A percentile compares a stretch with the other conserved stretches of the same genome.
These are phyloP conservation scores for Drosophila chauvacae DNA, from an alignment of 1,140 invertebrate genomes.

Conservation along the genomic window DNA sequence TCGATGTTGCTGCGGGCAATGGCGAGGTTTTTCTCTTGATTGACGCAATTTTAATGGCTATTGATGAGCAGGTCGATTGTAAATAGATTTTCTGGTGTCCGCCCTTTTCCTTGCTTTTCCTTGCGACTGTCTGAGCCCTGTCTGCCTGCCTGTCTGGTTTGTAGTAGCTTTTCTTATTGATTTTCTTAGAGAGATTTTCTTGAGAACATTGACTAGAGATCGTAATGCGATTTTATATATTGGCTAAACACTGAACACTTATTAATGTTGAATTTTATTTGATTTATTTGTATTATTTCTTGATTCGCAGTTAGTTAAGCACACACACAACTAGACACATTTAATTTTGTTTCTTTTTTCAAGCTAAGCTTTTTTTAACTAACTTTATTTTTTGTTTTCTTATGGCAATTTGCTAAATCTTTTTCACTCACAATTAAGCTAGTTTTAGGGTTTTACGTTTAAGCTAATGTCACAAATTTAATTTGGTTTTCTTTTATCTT, in stretches of 20 bases:
- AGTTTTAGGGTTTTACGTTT: conserved; percentile 19
- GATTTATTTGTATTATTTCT: conserved; percentile 16
- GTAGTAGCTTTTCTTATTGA: conserved; percentile 19
- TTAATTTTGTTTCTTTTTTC: conserved; percentile 27
- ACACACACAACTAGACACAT: conserved; percentile 57
- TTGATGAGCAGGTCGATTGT: conserved; percentile 59
- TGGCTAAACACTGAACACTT: conserved; percentile 61
- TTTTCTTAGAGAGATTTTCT: not conserved
- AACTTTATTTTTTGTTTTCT: conserved; percentile 24
- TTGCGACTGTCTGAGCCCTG: conserved; percentile 36
- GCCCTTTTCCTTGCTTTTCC: conserved; percentile 7
- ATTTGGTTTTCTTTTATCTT: conserved; percentile 41
- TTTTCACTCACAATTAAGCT: conserved; percentile 45
- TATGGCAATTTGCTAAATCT: conserved; percentile 48
- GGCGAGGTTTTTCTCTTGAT: conserved; percentile 81
- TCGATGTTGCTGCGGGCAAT: conserved; percentile 68
- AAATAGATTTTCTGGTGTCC: conserved; percentile 48
- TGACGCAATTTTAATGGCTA: conserved; percentile 81
- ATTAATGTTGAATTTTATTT: conserved; percentile 45
- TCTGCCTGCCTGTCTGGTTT: conserved; percentile 23
- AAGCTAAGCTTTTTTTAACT: conserved; percentile 65
- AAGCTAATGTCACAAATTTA: conserved; percentile 49
- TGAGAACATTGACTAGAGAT: conserved; percentile 57
- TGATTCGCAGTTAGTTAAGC: conserved; percentile 53
- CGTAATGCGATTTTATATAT: conserved; percentile 28